Percentiles rank a stretch among this genome's conserved stretches.
Evolutionary conservation across 1,140 invertebrate species (phyloP).

Genomic region (Papilio aristodemus): DNA sequence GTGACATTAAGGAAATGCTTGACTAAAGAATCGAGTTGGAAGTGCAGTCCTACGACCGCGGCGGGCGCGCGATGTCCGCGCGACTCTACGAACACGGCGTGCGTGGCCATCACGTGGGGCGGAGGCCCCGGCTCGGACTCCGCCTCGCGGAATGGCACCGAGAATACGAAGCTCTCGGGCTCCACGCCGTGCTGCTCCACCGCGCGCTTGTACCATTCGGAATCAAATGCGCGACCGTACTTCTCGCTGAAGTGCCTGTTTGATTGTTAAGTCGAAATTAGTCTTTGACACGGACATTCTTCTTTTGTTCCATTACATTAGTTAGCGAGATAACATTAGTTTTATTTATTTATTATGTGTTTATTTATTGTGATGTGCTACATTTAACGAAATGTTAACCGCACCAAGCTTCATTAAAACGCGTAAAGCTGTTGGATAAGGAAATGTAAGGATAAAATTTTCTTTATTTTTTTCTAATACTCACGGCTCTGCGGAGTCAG

Average conservation of each 20-base stretch:
- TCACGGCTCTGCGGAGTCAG: conserved; percentile 85
- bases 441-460: no score
- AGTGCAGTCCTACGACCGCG: conserved; percentile 94
- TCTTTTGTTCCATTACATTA: no score
- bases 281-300: no score
- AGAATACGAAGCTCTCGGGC: conserved; percentile 94
- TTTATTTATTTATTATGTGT: background rate
- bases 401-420: no score
- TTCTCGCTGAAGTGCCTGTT: conserved; percentile 90
- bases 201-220: conserved; percentile 95
- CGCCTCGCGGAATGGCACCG: conserved; percentile 90
- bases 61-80: conserved; percentile 92
- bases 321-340: no score
- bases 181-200: conserved; percentile 94
- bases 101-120: conserved; percentile 91
- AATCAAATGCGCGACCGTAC: conserved; percentile 91
- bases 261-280: conserved; percentile 10
- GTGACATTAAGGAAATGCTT: conserved; percentile 93
- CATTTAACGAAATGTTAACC: no score
- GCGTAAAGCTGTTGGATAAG: no score
- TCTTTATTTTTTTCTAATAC: no score
- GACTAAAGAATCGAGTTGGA: conserved; percentile 89
- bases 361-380: background rate
- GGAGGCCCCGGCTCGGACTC: conserved; percentile 76
- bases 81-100: conserved; percentile 93